These are phyloP conservation scores for Tortricodes alternella DNA, from an alignment of 2,888 invertebrate species.

Conservation along the genomic window DNA sequence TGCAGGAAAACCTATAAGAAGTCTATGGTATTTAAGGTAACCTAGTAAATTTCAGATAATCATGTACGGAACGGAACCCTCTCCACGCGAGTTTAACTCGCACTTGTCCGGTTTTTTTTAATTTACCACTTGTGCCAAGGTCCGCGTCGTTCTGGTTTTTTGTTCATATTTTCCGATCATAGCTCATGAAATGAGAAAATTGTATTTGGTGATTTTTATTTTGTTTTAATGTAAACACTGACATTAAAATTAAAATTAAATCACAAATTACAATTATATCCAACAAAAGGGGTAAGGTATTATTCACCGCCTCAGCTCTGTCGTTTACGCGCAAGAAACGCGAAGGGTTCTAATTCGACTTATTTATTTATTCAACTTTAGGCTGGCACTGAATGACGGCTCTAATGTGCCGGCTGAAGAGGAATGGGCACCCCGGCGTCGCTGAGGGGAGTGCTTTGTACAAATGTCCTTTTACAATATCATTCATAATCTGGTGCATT, in stretches of 20 bases:
- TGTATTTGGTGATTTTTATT: too few relatives aligned
- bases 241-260: neutral
- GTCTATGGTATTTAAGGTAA: too few relatives aligned
- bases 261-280: neutral
- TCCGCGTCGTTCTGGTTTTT: too few relatives aligned
- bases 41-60: too few relatives aligned
- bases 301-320: conserved; percentile 49
- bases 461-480: conserved; percentile 51
- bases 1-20: too few relatives aligned
- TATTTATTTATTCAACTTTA: conserved; percentile 70
- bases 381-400: conserved; percentile 53
- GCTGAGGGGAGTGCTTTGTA: conserved; percentile 48
- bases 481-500: conserved; percentile 44
- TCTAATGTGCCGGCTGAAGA: conserved; percentile 41
- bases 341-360: conserved; percentile 64
- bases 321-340: conserved; percentile 51
- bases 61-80: too few relatives aligned
- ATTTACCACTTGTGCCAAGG: too few relatives aligned
- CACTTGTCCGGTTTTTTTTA: too few relatives aligned
- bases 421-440: conserved; percentile 50
- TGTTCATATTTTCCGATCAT: too few relatives aligned
- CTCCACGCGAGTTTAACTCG: too few relatives aligned
- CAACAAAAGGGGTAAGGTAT: conserved; percentile 37
- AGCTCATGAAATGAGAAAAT: too few relatives aligned
- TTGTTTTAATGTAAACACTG: neutral